Evolutionary conservation across 2,113 vertebrate genomes (phyloP).

Genomic region (Phalacrocorax carbo): DNA sequence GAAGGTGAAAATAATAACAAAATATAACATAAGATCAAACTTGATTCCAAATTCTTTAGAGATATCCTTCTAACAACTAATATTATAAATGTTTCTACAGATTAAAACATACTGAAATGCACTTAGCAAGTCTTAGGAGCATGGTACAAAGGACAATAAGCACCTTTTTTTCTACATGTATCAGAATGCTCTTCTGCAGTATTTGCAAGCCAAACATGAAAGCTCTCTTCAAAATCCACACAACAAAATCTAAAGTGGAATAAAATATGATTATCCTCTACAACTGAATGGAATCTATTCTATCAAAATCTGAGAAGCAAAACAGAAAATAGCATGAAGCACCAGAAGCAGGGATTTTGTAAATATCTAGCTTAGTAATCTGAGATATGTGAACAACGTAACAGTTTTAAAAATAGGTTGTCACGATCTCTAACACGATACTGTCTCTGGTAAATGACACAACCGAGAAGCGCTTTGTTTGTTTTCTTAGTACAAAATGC

Average conservation of each 20-base stretch:
- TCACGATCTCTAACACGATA: neutral
- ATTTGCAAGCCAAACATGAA: neutral
- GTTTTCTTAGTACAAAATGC: slow-evolving; percentile 12
- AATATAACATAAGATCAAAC: neutral
- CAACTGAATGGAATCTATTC: neutral
- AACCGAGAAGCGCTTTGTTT: neutral
- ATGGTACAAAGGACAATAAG: neutral
- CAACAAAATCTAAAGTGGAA: neutral
- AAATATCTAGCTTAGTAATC: neutral
- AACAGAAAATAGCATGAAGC: neutral
- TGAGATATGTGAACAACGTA: neutral
- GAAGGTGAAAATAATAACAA: neutral
- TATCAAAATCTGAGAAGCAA: neutral
- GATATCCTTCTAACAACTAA: neutral
- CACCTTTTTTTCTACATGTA: neutral
- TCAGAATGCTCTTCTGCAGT: neutral
- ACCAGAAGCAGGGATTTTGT: neutral
- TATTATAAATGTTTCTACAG: neutral
- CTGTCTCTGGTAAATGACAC: neutral
- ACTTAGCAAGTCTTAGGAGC: neutral
- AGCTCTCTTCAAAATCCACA: slow-evolving; percentile 1
- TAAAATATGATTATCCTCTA: neutral
- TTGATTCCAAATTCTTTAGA: neutral
- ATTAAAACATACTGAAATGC: neutral
- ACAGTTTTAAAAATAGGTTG: neutral